Evolutionary conservation across 2,113 vertebrate genomes (phyloP).

Genomic region (Bambusicola thoracicus): DNA sequence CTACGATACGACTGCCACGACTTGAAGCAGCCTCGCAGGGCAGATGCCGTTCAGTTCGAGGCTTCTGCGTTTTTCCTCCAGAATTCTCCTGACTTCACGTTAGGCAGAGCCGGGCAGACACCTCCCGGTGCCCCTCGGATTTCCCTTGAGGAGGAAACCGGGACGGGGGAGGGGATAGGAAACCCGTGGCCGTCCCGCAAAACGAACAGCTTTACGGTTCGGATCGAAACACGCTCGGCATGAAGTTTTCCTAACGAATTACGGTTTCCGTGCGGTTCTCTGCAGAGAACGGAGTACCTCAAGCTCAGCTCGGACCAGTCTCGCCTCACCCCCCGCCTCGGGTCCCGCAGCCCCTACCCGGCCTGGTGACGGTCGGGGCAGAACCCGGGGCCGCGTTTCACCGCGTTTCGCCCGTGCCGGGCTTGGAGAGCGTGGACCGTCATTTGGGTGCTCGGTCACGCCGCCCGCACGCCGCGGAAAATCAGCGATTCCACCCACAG

Average conservation of each 20-base stretch:
- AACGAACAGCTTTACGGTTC: background rate
- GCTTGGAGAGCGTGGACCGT: background rate
- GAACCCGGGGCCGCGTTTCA: background rate
- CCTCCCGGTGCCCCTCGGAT: background rate
- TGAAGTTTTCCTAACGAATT: background rate
- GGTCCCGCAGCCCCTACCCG: background rate
- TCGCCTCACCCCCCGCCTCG: background rate
- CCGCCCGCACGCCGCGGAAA: background rate
- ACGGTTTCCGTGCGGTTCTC: background rate
- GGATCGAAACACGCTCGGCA: background rate
- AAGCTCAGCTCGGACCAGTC: background rate
- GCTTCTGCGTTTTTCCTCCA: fast-evolving
- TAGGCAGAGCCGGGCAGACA: background rate
- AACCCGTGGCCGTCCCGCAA: background rate
- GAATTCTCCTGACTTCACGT: background rate
- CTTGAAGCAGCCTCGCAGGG: background rate
- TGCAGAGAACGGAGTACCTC: background rate
- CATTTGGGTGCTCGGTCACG: background rate
- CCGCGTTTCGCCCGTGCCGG: background rate
- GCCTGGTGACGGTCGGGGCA: background rate
- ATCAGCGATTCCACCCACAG: background rate
- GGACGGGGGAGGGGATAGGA: fast-evolving
- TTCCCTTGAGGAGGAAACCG: background rate
- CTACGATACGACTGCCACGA: background rate
- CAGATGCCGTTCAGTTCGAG: background rate